phyloP scores from a whole-genome alignment of 2,113 vertebrate genomes.

The Myotis yumanensis region DNA sequence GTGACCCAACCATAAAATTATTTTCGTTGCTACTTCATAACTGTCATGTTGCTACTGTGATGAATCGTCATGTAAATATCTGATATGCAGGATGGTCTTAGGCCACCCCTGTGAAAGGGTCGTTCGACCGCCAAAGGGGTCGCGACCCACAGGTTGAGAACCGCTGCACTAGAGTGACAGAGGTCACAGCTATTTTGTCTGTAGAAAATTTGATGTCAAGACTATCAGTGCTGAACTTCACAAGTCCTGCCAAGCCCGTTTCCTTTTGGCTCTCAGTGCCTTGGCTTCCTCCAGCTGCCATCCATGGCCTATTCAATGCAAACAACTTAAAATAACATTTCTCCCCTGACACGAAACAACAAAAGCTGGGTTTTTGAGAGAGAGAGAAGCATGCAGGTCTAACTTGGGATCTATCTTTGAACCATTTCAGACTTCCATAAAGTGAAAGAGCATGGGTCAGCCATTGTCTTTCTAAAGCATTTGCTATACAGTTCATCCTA shows the following conservation, averaged over 20 bases:
- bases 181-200: neutral
- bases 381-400: neutral
- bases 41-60: too few relatives aligned
- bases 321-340: conserved; percentile 53
- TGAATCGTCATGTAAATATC: too few relatives aligned
- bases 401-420: neutral
- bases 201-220: conserved; percentile 32
- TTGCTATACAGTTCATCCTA: conserved; percentile 61
- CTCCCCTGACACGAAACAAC: neutral
- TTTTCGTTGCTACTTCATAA: too few relatives aligned
- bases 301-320: neutral
- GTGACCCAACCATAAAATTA: too few relatives aligned
- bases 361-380: neutral
- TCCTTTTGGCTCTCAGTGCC: neutral
- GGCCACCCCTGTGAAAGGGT: too few relatives aligned
- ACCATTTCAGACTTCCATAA: conserved; percentile 18
- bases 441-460: neutral
- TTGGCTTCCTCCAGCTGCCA: neutral
- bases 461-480: conserved; percentile 70
- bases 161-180: neutral
- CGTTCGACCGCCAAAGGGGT: too few relatives aligned
- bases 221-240: neutral
- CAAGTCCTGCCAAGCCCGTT: neutral
- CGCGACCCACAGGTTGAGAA: too few relatives aligned
- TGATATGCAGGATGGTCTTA: too few relatives aligned